phyloP scores from a whole-genome alignment of 2,888 invertebrate species.

The Tricholauxania praeusta region DNA sequence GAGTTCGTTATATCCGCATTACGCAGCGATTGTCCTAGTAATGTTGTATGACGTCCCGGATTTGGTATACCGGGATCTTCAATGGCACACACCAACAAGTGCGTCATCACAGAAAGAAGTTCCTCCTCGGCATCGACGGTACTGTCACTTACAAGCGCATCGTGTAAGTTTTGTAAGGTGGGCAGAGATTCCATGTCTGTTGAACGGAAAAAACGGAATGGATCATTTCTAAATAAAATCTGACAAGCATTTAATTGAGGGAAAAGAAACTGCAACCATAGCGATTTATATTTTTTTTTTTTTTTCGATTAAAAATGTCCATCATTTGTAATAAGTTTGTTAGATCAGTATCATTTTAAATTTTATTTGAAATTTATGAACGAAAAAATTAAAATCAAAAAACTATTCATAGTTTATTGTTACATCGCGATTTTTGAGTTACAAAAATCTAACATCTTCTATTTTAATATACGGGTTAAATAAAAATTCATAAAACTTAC shows the following conservation, averaged over 20 bases:
- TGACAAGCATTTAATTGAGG: too few relatives aligned
- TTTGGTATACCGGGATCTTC: conserved; percentile 94
- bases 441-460: not conserved
- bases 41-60: conserved; percentile 88
- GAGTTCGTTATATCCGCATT: conserved; percentile 91
- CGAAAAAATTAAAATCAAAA: too few relatives aligned
- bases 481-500: conserved; percentile 70
- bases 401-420: too few relatives aligned
- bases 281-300: conserved; percentile 1
- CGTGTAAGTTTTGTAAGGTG: conserved; percentile 86
- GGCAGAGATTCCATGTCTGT: conserved; percentile 89
- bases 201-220: not conserved
- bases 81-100: conserved; percentile 90
- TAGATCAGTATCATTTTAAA: too few relatives aligned
- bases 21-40: conserved; percentile 89
- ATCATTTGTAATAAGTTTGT: too few relatives aligned
- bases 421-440: not conserved
- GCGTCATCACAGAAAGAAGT: conserved; percentile 87
- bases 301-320: too few relatives aligned
- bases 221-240: too few relatives aligned
- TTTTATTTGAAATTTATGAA: too few relatives aligned
- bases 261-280: not conserved
- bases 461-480: not conserved
- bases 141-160: conserved; percentile 81
- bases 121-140: conserved; percentile 87